Conservation (phyloP, 2,797 vertebrate genomes). For the Coregonus ussuriensis region DNA sequence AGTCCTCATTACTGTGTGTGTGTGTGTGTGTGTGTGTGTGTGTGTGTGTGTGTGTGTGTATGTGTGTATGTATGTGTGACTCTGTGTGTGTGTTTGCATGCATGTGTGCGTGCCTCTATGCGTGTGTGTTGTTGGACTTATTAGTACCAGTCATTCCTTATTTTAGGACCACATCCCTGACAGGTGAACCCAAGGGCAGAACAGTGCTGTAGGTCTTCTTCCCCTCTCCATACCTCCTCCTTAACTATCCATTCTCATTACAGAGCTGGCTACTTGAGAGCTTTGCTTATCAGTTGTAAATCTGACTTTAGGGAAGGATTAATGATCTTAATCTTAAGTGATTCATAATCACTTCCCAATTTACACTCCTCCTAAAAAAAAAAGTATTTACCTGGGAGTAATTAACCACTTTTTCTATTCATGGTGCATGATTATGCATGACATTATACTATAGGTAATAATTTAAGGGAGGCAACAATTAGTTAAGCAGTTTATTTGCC, state of each 20-base stretch:
- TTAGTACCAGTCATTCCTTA: neutral
- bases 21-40: neutral
- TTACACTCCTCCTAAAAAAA: neutral
- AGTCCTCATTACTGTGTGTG: too few relatives aligned
- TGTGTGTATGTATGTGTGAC: neutral
- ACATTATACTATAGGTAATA: neutral
- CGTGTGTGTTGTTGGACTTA: neutral
- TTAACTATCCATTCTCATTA: neutral
- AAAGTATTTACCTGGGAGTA: too few relatives aligned
- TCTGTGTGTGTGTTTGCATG: neutral
- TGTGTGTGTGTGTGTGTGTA: slow-evolving; percentile 6
- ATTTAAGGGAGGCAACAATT: neutral
- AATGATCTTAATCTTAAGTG: neutral
- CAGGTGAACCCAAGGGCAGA: neutral
- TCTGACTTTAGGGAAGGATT: neutral
- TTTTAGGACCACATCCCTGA: neutral
- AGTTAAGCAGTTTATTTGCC: neutral
- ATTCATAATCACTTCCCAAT: neutral
- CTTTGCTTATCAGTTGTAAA: neutral
- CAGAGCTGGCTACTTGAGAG: neutral
- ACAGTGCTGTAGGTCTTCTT: neutral
- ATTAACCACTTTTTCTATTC: too few relatives aligned
- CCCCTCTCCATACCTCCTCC: neutral
- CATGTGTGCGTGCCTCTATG: neutral
- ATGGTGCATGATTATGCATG: too few relatives aligned